A percentile compares a stretch with the other conserved stretches of the same genome.
phyloP scores from a whole-genome alignment of 2,797 vertebrate genomes.

The Pseudochaenichthys georgianus region DNA sequence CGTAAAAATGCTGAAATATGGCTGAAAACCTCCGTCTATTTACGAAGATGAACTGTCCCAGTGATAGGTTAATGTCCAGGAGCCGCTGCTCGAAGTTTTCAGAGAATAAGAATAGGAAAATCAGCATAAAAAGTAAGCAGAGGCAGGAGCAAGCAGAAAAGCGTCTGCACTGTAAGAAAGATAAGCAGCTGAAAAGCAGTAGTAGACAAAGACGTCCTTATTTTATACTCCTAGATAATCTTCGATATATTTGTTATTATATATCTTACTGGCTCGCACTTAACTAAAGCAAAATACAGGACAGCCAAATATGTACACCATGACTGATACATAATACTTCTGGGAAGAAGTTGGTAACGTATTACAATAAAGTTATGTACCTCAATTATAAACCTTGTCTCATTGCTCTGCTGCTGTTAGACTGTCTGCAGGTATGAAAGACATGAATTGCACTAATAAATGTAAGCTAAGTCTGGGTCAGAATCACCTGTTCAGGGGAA shows the following conservation, averaged over 20 bases:
- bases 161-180: too few relatives aligned
- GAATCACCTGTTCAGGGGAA: background rate
- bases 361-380: background rate
- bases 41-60: too few relatives aligned
- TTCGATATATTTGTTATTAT: too few relatives aligned
- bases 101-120: too few relatives aligned
- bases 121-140: too few relatives aligned
- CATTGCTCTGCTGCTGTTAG: conserved; percentile 3
- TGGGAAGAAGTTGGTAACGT: background rate
- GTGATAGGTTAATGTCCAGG: too few relatives aligned
- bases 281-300: background rate
- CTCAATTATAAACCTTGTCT: background rate
- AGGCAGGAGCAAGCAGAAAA: too few relatives aligned
- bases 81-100: too few relatives aligned
- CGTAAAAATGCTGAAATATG: too few relatives aligned
- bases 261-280: background rate
- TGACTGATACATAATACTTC: background rate
- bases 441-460: background rate
- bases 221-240: too few relatives aligned
- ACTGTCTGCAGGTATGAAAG: background rate
- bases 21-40: too few relatives aligned
- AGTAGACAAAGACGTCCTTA: background rate
- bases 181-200: too few relatives aligned
- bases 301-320: background rate
- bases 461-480: background rate